Conservation (phyloP, 2,888 invertebrate species). For the Hypselothyrea guttata region DNA sequence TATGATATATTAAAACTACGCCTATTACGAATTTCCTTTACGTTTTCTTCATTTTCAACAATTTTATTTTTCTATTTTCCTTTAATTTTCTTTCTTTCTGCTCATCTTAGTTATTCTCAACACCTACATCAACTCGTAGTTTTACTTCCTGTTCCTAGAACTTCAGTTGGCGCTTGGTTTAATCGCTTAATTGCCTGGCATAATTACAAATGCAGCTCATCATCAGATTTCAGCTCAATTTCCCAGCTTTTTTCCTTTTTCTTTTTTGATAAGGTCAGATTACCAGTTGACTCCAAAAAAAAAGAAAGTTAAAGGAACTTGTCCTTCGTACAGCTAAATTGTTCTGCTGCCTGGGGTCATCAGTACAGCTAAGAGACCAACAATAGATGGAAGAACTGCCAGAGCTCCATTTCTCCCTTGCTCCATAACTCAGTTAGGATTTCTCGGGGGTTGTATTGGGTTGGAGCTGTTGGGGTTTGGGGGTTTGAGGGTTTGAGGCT, state of each 20-base stretch:
- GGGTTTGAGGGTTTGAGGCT: not conserved
- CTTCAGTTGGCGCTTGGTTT: conserved; percentile 48
- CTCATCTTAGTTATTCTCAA: not conserved
- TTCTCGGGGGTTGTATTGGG: not conserved
- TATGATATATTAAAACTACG: too few relatives aligned
- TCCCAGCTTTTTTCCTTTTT: conserved; percentile 11
- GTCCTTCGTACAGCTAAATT: conserved; percentile 58
- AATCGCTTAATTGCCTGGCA: conserved; percentile 75
- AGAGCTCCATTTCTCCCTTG: conserved; percentile 58
- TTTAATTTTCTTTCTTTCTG: too few relatives aligned
- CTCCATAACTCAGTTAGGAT: conserved; percentile 42
- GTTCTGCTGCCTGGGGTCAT: conserved; percentile 53
- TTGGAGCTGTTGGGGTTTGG: not conserved
- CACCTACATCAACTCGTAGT: not conserved
- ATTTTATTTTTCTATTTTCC: too few relatives aligned
- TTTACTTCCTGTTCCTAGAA: conserved; percentile 5
- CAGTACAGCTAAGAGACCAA: conserved; percentile 35
- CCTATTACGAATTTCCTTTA: too few relatives aligned
- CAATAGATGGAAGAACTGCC: conserved; percentile 20
- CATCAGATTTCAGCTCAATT: conserved; percentile 73
- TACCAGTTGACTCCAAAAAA: conserved; percentile 8
- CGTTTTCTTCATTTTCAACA: too few relatives aligned
- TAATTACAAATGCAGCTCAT: conserved; percentile 75
- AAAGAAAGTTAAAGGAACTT: conserved; percentile 16
- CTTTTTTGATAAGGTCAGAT: too few relatives aligned